Evolutionary conservation across 2,797 vertebrate genomes (phyloP).

Genomic region (Mus caroli): DNA sequence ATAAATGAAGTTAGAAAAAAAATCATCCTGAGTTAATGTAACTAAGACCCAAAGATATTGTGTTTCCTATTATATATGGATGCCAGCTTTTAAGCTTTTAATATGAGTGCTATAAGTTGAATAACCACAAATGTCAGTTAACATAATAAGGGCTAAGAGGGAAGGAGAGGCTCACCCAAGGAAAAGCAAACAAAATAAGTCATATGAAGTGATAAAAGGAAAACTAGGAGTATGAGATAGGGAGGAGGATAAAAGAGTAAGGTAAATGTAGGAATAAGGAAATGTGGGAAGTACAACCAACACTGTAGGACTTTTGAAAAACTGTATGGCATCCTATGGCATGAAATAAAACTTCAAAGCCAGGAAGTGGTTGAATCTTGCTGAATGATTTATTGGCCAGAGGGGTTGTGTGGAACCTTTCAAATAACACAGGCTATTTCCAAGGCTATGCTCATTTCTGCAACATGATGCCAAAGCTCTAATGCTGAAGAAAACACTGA

Average conservation of each 20-base stretch:
- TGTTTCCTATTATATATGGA: background rate
- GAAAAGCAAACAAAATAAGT: background rate
- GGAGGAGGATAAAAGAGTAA: background rate
- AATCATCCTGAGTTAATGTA: background rate
- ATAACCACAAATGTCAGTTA: background rate
- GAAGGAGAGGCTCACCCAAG: background rate
- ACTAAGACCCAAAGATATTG: background rate
- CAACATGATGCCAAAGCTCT: background rate
- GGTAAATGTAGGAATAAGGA: background rate
- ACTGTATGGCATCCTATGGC: background rate
- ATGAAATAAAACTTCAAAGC: background rate
- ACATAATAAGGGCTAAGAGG: background rate
- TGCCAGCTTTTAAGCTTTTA: background rate
- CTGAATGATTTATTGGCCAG: background rate
- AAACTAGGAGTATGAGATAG: background rate
- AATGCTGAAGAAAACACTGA: background rate
- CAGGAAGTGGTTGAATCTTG: background rate
- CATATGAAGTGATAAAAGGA: background rate
- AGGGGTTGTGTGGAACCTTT: background rate
- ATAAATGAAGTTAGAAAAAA: background rate
- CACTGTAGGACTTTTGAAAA: background rate
- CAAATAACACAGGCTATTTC: background rate
- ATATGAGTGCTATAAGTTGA: background rate
- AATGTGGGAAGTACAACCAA: background rate
- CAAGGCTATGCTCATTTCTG: background rate